Conservation (phyloP, 2,888 invertebrate species). For the Cistogaster globosa region DNA sequence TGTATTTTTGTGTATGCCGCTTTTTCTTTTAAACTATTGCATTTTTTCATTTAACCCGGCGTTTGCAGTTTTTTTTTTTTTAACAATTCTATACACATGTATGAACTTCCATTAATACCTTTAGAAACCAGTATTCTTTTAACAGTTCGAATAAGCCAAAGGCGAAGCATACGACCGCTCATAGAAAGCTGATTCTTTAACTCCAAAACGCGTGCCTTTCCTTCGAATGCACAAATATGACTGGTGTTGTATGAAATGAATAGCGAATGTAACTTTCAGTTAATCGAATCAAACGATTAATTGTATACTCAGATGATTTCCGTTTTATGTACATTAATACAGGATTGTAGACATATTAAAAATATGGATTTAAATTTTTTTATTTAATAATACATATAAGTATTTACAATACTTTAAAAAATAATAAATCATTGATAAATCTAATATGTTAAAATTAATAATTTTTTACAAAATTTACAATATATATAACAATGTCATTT, state of each 20-base stretch:
- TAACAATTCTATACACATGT: background rate
- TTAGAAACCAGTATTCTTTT: background rate
- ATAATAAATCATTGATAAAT: too few species aligned
- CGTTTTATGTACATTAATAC: too few species aligned
- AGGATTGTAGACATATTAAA: too few species aligned
- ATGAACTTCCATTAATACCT: constrained; percentile 36
- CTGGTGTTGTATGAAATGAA: constrained; percentile 37
- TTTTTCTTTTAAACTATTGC: constrained; percentile 1
- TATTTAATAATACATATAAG: too few species aligned
- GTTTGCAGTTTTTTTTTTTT: constrained; percentile 26
- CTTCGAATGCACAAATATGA: constrained; percentile 46
- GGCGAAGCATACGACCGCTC: constrained; percentile 41
- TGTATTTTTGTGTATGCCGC: constrained; percentile 49
- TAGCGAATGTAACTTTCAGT: constrained; percentile 8
- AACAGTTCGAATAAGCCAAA: constrained; percentile 5
- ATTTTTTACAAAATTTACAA: too few species aligned
- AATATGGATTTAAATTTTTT: too few species aligned
- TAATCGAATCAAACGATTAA: constrained; percentile 17
- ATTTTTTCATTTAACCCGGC: constrained; percentile 5
- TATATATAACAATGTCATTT: too few species aligned
- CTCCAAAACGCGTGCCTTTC: constrained; percentile 56
- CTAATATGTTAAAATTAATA: too few species aligned
- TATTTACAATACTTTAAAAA: too few species aligned
- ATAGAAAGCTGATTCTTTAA: constrained; percentile 14
- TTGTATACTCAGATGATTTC: background rate